These are phyloP conservation scores for Danaus melanippus DNA, from an alignment of 1,140 invertebrate species.

Conservation along the genomic window DNA sequence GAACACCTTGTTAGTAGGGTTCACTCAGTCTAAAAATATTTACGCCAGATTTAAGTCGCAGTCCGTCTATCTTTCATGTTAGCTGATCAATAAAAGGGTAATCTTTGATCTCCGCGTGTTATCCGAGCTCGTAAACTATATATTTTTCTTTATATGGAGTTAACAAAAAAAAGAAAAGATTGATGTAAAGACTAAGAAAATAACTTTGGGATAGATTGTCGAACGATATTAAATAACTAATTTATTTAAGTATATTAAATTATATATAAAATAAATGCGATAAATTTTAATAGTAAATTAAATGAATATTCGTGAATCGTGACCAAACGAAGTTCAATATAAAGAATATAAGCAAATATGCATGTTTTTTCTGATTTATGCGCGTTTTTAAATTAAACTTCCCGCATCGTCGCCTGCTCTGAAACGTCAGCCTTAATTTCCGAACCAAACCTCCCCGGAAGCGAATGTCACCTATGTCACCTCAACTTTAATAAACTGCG, in stretches of 20 bases:
- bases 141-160: background rate
- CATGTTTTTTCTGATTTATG: too few species aligned
- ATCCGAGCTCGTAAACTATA: background rate
- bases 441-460: conserved; percentile 30
- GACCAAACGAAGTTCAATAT: too few species aligned
- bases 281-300: too few species aligned
- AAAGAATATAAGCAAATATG: too few species aligned
- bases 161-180: background rate
- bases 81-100: conserved; percentile 44
- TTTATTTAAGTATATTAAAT: too few species aligned
- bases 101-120: conserved; percentile 52
- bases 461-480: conserved; percentile 24
- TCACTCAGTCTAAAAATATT: conserved; percentile 38
- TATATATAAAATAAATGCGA: too few species aligned
- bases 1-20: conserved; percentile 30
- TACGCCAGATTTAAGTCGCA: conserved; percentile 31
- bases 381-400: too few species aligned
- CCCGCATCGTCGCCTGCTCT: background rate
- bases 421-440: conserved; percentile 35
- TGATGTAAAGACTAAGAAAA: background rate
- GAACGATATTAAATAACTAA: too few species aligned
- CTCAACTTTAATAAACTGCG: too few species aligned
- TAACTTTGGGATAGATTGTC: too few species aligned
- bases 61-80: conserved; percentile 38
- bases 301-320: too few species aligned